Conservation (phyloP, 2,888 invertebrate species). For the Liposcelis brunnea region DNA sequence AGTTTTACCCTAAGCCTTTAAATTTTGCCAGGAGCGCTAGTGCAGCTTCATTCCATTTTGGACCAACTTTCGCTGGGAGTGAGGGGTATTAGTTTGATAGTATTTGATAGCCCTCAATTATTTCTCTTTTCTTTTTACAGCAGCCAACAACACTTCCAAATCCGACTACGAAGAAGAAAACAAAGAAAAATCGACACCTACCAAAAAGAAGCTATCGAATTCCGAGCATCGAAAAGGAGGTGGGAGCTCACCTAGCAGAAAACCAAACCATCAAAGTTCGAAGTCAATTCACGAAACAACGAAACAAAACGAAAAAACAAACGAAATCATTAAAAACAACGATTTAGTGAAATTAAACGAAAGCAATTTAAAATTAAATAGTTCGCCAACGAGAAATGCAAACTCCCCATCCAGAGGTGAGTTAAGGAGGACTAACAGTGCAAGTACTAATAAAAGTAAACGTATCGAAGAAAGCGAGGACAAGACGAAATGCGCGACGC, state of each 20-base stretch:
- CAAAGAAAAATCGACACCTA: slow-evolving; percentile 25
- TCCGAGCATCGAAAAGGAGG: slow-evolving; percentile 1
- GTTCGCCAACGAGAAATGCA: background rate
- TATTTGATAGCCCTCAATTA: background rate
- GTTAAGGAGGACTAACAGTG: background rate
- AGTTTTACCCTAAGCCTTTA: too few species aligned
- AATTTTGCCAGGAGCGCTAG: too few species aligned
- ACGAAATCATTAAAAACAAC: background rate
- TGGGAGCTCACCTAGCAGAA: slow-evolving; percentile 2
- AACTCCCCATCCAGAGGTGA: background rate
- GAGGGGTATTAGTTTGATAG: too few species aligned
- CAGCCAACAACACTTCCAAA: slow-evolving; percentile 43
- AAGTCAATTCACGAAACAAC: background rate
- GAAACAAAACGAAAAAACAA: background rate
- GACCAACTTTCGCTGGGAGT: too few species aligned
- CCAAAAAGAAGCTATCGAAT: slow-evolving; percentile 16
- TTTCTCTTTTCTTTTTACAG: background rate
- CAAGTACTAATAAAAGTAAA: background rate
- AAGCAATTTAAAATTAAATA: background rate
- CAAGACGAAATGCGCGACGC: background rate
- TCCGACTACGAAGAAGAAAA: slow-evolving; percentile 38
- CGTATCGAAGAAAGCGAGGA: slow-evolving; percentile 12
- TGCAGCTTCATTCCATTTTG: too few species aligned
- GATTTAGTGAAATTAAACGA: slow-evolving; percentile 5
- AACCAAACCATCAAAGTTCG: background rate